A percentile compares a stretch with the other conserved stretches of the same genome.
Evolutionary conservation across 2,797 vertebrate genomes (phyloP).

Genomic region (Eulemur coronatus): DNA sequence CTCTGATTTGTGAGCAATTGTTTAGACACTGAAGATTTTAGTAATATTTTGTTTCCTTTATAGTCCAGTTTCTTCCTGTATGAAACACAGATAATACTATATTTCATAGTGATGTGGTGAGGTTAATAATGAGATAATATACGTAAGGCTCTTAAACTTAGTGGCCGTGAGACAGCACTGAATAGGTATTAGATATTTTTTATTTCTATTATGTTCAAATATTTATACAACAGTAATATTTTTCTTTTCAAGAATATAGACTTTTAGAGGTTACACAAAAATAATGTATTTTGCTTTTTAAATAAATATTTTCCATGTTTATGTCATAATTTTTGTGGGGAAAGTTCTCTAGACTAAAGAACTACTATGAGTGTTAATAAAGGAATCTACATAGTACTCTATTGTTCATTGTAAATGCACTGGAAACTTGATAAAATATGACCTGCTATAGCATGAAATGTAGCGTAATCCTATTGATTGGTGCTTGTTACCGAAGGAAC

Average conservation of each 20-base stretch:
- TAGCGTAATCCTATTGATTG: constrained; percentile 76
- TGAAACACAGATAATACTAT: not conserved
- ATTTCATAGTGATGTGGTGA: not conserved
- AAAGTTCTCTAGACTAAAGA: constrained; percentile 14
- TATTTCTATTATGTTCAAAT: not conserved
- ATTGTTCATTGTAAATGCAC: constrained; percentile 72
- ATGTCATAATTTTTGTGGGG: not conserved
- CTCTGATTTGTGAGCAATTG: not conserved
- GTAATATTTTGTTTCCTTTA: not conserved
- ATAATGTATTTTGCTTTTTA: constrained; percentile 19
- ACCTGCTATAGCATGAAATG: constrained; percentile 75
- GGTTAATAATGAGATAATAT: not conserved
- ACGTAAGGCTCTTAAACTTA: not conserved
- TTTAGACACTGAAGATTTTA: not conserved
- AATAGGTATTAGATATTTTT: not conserved
- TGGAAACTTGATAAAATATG: constrained; percentile 76
- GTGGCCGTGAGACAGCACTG: not conserved
- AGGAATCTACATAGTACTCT: constrained; percentile 41
- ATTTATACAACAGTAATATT: not conserved
- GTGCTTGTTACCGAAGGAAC: constrained; percentile 64
- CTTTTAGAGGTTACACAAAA: not conserved
- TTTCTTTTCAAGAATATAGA: not conserved
- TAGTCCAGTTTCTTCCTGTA: not conserved
- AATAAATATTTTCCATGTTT: not conserved
- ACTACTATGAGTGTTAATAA: not conserved